Evolutionary conservation across 1,140 invertebrate species (phyloP).

Genomic region (Ips typographus): DNA sequence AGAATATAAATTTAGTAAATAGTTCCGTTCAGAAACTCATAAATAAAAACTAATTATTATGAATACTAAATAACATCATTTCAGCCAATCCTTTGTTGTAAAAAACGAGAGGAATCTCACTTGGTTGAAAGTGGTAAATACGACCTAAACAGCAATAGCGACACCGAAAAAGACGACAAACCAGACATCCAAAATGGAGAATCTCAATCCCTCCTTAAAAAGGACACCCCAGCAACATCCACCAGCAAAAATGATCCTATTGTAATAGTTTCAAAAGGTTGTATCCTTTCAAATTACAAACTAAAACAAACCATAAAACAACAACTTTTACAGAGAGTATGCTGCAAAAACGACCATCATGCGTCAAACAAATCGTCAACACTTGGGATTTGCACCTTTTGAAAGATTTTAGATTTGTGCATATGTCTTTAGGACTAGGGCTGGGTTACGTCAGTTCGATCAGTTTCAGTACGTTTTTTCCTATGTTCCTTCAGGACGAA

Average conservation of each 20-base stretch:
- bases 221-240: constrained; percentile 4
- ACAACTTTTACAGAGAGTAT: constrained; percentile 27
- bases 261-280: constrained; percentile 30
- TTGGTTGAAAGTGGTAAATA: constrained; percentile 31
- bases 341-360: constrained; percentile 19
- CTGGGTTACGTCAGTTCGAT: constrained; percentile 66
- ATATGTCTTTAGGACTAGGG: constrained; percentile 64
- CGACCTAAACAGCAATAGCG: constrained; percentile 30
- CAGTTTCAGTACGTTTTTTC: constrained; percentile 69
- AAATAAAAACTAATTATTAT: background rate
- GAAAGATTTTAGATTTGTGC: constrained; percentile 61
- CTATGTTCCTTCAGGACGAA: constrained; percentile 62
- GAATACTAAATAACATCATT: background rate
- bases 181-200: constrained; percentile 5
- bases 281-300: constrained; percentile 1
- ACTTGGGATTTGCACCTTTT: constrained; percentile 64
- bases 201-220: constrained; percentile 23
- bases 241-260: constrained; percentile 10
- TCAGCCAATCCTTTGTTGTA: constrained; percentile 40
- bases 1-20: no score
- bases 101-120: constrained; percentile 17
- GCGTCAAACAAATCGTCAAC: constrained; percentile 52
- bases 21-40: no score
- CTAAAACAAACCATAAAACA: background rate
- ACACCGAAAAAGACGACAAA: constrained; percentile 15